Evolutionary conservation across 2,888 invertebrate genomes (phyloP).

Genomic region (Pediacus dermestoides): DNA sequence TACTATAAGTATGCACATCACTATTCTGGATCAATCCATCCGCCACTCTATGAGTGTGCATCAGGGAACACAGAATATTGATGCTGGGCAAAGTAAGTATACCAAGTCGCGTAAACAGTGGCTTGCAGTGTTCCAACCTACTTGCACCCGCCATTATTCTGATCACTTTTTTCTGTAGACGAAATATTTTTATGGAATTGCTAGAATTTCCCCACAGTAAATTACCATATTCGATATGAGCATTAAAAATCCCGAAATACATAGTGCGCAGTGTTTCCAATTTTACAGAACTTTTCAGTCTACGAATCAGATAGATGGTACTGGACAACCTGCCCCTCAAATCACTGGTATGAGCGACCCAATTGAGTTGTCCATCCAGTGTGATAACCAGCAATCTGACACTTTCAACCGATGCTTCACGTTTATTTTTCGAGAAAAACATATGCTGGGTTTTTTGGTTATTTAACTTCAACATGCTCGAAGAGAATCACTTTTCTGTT

Average conservation of each 20-base stretch:
- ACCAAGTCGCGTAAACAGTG: conserved; percentile 11
- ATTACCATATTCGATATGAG: conserved; percentile 13
- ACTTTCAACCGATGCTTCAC: no score
- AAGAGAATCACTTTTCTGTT: no score
- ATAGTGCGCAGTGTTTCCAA: conserved; percentile 8
- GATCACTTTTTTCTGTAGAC: conserved; percentile 12
- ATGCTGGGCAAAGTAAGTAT: conserved; percentile 11
- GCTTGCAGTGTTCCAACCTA: conserved; percentile 13
- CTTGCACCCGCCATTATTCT: conserved; percentile 13
- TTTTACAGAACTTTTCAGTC: conserved; percentile 9
- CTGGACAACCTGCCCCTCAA: conserved; percentile 5
- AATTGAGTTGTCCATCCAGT: conserved; percentile 10
- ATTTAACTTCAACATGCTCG: no score
- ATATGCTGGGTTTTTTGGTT: no score
- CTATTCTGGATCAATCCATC: no score
- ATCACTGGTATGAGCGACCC: conserved; percentile 6
- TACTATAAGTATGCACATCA: no score
- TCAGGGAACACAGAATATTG: no score
- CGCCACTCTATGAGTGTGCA: no score
- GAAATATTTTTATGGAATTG: conserved; percentile 10
- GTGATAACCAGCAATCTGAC: conserved; percentile 11
- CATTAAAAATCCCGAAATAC: conserved; percentile 16
- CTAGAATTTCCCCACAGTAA: conserved; percentile 14
- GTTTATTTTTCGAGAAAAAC: no score
- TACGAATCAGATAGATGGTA: conserved; percentile 11